phyloP scores from a whole-genome alignment of 2,888 invertebrate genomes.

The Xestia sexstrigata region DNA sequence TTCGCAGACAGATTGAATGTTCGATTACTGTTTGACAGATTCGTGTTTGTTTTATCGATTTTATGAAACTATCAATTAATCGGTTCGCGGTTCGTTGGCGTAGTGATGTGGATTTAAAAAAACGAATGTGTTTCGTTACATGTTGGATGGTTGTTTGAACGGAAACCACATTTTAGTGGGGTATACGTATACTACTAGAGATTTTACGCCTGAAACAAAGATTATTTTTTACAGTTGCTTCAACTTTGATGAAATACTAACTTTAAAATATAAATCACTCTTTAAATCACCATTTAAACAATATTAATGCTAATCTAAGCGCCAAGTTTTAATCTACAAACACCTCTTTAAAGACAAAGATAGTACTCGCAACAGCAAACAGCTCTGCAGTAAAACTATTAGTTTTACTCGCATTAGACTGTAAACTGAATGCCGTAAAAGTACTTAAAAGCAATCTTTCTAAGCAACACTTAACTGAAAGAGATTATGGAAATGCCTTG shows the following conservation, averaged over 20 bases:
- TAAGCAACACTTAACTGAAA: constrained; percentile 27
- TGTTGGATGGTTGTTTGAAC: not conserved
- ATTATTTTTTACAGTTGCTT: not conserved
- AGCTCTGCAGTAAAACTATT: constrained; percentile 21
- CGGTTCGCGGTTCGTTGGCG: constrained; percentile 54
- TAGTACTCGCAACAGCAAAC: not conserved
- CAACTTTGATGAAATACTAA: not conserved
- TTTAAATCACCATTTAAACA: not conserved
- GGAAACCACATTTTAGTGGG: not conserved
- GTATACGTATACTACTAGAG: not conserved
- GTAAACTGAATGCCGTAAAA: constrained; percentile 44
- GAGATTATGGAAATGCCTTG: constrained; percentile 11
- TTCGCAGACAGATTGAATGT: constrained; percentile 64
- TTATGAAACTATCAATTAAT: constrained; percentile 57
- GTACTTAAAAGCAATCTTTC: constrained; percentile 27
- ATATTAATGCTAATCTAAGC: constrained; percentile 3
- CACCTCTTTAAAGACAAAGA: not conserved
- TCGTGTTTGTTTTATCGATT: constrained; percentile 63
- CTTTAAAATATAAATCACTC: too few relatives aligned
- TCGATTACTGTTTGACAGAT: constrained; percentile 58
- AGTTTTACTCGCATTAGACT: constrained; percentile 40
- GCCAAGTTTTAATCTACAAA: constrained; percentile 17
- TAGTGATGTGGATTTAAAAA: constrained; percentile 50
- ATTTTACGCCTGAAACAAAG: not conserved
- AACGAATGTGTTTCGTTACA: constrained; percentile 16